Evolutionary conservation across 1,140 invertebrate species (phyloP).

Genomic region (Eubasilissa regina): DNA sequence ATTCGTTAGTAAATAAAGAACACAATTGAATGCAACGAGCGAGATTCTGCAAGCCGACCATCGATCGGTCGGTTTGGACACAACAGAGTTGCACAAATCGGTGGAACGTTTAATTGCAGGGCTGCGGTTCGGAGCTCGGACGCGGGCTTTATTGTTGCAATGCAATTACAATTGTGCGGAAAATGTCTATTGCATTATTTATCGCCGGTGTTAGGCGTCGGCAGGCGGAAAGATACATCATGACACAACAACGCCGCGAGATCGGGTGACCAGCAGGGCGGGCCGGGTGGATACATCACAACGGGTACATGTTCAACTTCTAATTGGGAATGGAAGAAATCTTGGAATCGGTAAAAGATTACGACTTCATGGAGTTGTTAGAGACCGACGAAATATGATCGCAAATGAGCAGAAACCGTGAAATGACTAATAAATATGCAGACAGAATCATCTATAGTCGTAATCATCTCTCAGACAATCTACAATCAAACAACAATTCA

Average conservation of each 20-base stretch:
- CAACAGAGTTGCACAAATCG: constrained; percentile 53
- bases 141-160: constrained; percentile 55
- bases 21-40: neutral
- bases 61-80: constrained; percentile 7
- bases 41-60: neutral
- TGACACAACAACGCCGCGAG: constrained; percentile 25
- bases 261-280: constrained; percentile 26
- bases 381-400: too few species aligned
- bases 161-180: constrained; percentile 53
- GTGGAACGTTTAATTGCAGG: constrained; percentile 39
- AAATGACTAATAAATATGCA: too few species aligned
- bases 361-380: too few species aligned
- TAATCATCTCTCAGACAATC: too few species aligned
- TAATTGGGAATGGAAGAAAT: too few species aligned
- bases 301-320: too few species aligned
- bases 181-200: constrained; percentile 56
- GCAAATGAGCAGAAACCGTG: too few species aligned
- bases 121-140: constrained; percentile 35
- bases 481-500: too few species aligned
- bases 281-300: too few species aligned
- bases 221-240: constrained; percentile 33
- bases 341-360: too few species aligned
- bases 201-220: constrained; percentile 49
- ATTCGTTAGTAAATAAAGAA: too few species aligned
- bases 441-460: too few species aligned